A percentile compares a stretch with the other conserved stretches of the same genome.
Evolutionary conservation across 2,113 vertebrate genomes (phyloP).

Genomic region (Xiphophorus hellerii): DNA sequence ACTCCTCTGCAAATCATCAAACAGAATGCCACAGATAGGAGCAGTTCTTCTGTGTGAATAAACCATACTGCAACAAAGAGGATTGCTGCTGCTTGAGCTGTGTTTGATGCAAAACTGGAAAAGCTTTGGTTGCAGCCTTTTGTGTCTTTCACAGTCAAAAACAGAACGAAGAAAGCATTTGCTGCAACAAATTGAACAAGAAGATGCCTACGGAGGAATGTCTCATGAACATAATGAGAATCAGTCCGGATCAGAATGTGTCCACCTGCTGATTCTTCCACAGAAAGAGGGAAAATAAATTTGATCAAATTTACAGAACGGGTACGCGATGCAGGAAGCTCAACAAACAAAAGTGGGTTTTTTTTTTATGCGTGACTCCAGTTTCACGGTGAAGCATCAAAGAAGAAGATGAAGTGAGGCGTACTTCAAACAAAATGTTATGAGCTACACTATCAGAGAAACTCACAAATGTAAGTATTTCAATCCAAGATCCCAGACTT

Average conservation of each 20-base stretch:
- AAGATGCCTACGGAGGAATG: background rate
- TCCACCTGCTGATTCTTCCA: background rate
- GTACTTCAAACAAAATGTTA: too few relatives aligned
- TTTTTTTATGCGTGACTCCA: background rate
- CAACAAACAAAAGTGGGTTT: background rate
- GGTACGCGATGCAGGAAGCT: background rate
- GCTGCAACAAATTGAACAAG: background rate
- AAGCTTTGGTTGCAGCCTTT: slow-evolving; percentile 9
- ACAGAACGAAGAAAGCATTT: slow-evolving; percentile 1
- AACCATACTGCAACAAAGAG: slow-evolving; percentile 19
- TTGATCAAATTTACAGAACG: background rate
- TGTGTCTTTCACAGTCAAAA: background rate
- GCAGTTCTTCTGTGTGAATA: slow-evolving; percentile 30
- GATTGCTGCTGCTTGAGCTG: slow-evolving; percentile 12
- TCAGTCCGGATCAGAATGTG: background rate
- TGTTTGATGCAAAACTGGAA: slow-evolving; percentile 19
- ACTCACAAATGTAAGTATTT: too few relatives aligned
- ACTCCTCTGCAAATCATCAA: slow-evolving; percentile 49
- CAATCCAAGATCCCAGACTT: too few relatives aligned
- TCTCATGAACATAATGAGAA: background rate
- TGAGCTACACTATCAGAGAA: too few relatives aligned
- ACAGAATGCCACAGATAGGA: slow-evolving; percentile 48
- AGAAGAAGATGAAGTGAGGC: background rate
- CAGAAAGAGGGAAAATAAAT: background rate
- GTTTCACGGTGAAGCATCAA: background rate